These are phyloP conservation scores for Andricus quercusramuli DNA, from an alignment of 2,888 invertebrate genomes.

Conservation along the genomic window DNA sequence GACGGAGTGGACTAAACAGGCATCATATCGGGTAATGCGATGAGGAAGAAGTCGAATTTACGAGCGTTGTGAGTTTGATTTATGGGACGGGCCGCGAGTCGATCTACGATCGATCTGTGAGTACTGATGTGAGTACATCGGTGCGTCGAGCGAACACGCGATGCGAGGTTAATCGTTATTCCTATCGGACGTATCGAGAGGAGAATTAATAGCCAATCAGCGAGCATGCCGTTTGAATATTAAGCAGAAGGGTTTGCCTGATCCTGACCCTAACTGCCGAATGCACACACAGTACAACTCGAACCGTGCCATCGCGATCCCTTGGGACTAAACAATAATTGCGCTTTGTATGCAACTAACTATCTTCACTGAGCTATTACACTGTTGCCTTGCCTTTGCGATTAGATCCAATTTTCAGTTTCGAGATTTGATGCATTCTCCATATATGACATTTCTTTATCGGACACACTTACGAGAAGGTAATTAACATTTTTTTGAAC, in stretches of 20 bases:
- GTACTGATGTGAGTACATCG: conserved; percentile 45
- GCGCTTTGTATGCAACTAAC: conserved; percentile 27
- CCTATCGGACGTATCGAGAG: conserved; percentile 69
- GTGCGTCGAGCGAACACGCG: conserved; percentile 63
- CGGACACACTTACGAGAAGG: too few relatives aligned
- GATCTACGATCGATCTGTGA: conserved; percentile 70
- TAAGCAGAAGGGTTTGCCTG: conserved; percentile 62
- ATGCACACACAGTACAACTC: conserved; percentile 44
- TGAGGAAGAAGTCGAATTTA: conserved; percentile 65
- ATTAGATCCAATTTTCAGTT: not conserved
- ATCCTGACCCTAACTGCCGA: conserved; percentile 41
- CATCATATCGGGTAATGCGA: conserved; percentile 34
- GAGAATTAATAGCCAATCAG: conserved; percentile 76
- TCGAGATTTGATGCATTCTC: not conserved
- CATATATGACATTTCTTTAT: too few relatives aligned
- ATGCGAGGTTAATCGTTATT: conserved; percentile 73
- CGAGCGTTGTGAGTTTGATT: conserved; percentile 68
- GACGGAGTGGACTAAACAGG: conserved; percentile 49
- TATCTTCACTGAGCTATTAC: conserved; percentile 20
- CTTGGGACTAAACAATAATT: conserved; percentile 42
- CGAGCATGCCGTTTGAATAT: conserved; percentile 70
- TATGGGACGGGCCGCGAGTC: conserved; percentile 57
- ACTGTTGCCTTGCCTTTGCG: conserved; percentile 1
- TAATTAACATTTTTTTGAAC: too few relatives aligned
- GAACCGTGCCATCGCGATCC: conserved; percentile 8